These are phyloP conservation scores for Zaprionus tsacasi DNA, from an alignment of 1,140 invertebrate species.

Conservation along the genomic window DNA sequence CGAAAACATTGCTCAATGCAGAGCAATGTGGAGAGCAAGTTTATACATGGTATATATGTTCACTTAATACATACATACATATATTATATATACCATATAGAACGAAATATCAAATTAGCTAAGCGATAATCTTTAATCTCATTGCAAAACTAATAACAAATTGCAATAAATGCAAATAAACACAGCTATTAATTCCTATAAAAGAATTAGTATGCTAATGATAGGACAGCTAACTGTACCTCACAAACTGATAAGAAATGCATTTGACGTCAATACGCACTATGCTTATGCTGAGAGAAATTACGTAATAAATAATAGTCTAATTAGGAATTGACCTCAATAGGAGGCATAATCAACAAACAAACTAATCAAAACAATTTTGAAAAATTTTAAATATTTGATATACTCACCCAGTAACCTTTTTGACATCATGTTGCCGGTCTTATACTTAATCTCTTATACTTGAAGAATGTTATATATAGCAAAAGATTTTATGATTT, in stretches of 20 bases:
- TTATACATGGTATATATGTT: no score
- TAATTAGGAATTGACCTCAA: background rate
- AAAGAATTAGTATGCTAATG: background rate
- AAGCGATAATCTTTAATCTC: background rate
- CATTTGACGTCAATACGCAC: background rate
- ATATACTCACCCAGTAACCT: slow-evolving; percentile 54
- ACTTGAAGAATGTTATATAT: background rate
- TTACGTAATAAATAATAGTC: background rate
- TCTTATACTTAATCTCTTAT: slow-evolving; percentile 1
- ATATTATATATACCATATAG: no score
- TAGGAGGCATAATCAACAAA: background rate
- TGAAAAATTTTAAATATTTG: background rate
- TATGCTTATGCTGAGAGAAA: background rate
- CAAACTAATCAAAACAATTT: background rate
- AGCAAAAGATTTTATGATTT: background rate
- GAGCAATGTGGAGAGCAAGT: no score
- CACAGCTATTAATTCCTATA: background rate
- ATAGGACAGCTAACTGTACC: background rate
- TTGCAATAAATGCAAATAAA: background rate
- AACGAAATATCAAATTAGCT: no score
- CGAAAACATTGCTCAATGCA: no score
- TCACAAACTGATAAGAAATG: background rate
- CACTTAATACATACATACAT: no score
- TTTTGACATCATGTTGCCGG: slow-evolving; percentile 56
- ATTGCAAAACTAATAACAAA: background rate